phyloP scores from a whole-genome alignment of 2,113 vertebrate genomes.

The Ursus arctos region DNA sequence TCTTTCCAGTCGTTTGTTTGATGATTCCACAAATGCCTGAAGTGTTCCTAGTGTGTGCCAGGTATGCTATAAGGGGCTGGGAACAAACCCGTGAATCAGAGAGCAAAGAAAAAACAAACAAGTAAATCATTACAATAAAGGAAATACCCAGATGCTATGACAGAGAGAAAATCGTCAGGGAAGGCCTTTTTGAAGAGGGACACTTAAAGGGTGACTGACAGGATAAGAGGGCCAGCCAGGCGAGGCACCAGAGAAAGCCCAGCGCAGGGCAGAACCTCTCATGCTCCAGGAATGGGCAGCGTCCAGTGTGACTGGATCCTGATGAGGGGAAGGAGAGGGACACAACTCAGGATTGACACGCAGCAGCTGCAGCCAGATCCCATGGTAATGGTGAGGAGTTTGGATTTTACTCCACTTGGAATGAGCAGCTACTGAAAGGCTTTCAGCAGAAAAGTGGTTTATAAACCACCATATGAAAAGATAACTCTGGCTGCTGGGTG shows the following conservation, averaged over 20 bases:
- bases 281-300: background rate
- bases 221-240: background rate
- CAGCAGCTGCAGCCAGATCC: background rate
- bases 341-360: background rate
- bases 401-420: background rate
- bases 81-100: background rate
- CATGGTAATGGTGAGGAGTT: background rate
- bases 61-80: background rate
- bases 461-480: background rate
- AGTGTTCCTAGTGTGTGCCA: background rate
- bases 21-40: background rate
- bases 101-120: background rate
- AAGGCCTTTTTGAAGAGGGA: background rate
- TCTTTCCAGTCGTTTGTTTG: background rate
- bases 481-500: background rate
- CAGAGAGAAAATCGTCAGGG: background rate
- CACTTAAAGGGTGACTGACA: background rate
- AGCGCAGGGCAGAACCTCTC: background rate
- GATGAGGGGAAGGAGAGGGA: background rate
- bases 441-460: background rate
- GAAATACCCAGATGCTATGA: background rate
- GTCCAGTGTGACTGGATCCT: background rate
- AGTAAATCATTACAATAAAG: background rate
- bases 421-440: background rate
- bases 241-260: background rate